These are phyloP conservation scores for Drosophila tristis DNA, from an alignment of 1,140 invertebrate species.

Conservation along the genomic window DNA sequence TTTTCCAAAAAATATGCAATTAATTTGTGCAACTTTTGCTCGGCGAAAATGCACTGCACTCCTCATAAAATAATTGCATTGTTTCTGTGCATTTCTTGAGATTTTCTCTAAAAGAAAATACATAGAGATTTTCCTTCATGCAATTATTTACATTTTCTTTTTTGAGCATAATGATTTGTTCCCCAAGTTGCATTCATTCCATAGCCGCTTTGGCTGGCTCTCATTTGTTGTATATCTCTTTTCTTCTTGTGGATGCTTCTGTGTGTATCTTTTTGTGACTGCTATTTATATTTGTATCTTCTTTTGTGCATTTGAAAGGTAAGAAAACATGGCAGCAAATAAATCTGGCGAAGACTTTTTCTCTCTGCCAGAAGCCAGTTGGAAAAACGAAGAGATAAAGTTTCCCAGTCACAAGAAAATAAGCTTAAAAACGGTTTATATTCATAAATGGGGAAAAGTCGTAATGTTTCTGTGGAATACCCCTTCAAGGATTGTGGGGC, in stretches of 20 bases:
- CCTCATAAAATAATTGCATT: conserved; percentile 69
- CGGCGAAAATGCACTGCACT: conserved; percentile 35
- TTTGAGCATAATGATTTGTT: conserved; percentile 17
- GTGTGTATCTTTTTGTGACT: conserved; percentile 5
- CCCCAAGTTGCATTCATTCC: conserved; percentile 32
- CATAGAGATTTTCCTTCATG: conserved; percentile 21
- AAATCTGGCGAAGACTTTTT: conserved; percentile 51
- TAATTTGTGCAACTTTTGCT: conserved; percentile 57
- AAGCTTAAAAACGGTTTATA: too few species aligned
- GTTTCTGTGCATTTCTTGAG: conserved; percentile 60
- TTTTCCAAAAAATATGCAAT: conserved; percentile 67
- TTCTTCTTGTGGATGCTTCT: background rate
- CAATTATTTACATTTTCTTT: conserved; percentile 68
- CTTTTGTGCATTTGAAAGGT: conserved; percentile 75
- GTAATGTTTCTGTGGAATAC: too few species aligned
- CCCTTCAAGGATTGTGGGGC: too few species aligned
- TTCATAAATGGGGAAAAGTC: too few species aligned
- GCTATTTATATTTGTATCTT: conserved; percentile 14
- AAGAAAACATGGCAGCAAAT: conserved; percentile 66
- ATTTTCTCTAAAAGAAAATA: conserved; percentile 4
- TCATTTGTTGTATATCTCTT: background rate
- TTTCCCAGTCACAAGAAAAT: background rate
- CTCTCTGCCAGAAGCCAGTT: conserved; percentile 4
- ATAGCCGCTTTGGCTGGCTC: conserved; percentile 6
- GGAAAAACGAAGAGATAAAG: conserved; percentile 37